phyloP scores from a whole-genome alignment of 2,797 vertebrate species.

The Acrossocheilus fasciatus region DNA sequence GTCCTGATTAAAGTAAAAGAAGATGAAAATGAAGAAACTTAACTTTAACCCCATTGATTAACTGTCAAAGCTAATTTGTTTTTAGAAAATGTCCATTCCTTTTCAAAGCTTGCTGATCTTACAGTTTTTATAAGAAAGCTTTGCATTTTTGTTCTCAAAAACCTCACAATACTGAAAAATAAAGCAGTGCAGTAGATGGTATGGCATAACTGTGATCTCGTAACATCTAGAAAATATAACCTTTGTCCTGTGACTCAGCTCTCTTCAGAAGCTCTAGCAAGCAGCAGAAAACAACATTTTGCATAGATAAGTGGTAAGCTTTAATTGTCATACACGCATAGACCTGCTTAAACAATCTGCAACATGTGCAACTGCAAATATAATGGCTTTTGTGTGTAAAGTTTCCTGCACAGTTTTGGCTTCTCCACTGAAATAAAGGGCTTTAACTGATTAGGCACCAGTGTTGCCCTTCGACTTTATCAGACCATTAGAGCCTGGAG shows the following conservation, averaged over 20 bases:
- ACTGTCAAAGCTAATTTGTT: constrained; percentile 18
- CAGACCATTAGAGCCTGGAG: constrained; percentile 22
- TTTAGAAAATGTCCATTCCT: not conserved
- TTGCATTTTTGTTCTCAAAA: not conserved
- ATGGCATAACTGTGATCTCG: not conserved
- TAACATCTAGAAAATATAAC: not conserved
- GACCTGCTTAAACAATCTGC: not conserved
- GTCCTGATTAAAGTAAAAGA: constrained; percentile 33
- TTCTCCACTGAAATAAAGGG: constrained; percentile 1
- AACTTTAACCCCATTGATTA: constrained; percentile 8
- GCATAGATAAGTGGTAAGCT: not conserved
- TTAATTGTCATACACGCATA: not conserved
- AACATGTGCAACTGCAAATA: not conserved
- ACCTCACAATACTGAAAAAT: not conserved
- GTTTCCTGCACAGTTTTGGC: not conserved
- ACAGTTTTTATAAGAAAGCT: not conserved
- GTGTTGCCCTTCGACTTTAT: constrained; percentile 15
- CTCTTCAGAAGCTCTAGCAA: not conserved
- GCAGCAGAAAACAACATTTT: not conserved
- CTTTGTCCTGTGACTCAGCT: constrained; percentile 7
- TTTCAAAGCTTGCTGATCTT: constrained; percentile 1
- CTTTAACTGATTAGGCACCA: constrained; percentile 11
- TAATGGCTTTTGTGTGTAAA: not conserved
- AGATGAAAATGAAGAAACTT: not conserved
- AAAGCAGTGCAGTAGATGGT: not conserved